Conservation (phyloP, 1,140 invertebrate species). For the Hesperophylax magnus region DNA sequence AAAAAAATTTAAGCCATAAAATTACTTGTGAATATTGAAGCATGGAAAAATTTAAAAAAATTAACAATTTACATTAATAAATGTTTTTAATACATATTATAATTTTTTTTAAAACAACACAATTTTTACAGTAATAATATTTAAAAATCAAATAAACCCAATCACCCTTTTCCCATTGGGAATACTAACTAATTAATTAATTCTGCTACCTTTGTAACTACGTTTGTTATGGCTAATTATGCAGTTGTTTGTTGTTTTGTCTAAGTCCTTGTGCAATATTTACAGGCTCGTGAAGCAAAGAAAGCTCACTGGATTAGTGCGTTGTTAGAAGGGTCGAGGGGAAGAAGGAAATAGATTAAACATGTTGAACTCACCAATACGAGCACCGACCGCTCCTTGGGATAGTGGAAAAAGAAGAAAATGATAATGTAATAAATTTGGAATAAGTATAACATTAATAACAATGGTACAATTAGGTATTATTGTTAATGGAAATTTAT, state of each 20-base stretch:
- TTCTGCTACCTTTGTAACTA: not conserved
- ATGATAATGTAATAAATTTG: constrained; percentile 54
- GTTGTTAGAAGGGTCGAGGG: constrained; percentile 44
- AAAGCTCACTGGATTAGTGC: constrained; percentile 46
- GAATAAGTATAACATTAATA: constrained; percentile 41
- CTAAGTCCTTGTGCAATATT: constrained; percentile 30
- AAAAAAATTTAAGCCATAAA: too few species aligned
- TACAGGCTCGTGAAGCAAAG: constrained; percentile 34
- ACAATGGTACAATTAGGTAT: constrained; percentile 1
- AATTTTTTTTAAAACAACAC: too few species aligned
- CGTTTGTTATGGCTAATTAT: not conserved
- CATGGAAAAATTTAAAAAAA: too few species aligned
- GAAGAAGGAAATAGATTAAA: constrained; percentile 36
- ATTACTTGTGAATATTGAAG: too few species aligned
- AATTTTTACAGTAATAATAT: too few species aligned
- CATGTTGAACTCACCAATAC: constrained; percentile 67
- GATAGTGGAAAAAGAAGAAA: constrained; percentile 62
- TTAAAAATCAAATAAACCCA: too few species aligned
- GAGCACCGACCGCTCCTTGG: constrained; percentile 69
- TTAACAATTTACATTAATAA: too few species aligned
- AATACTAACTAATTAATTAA: not conserved
- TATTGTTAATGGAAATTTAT: constrained; percentile 26
- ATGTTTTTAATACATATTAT: too few species aligned
- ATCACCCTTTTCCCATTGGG: not conserved
- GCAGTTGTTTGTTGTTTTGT: not conserved